Evolutionary conservation across 2,797 vertebrate genomes (phyloP).

Genomic region (Champsocephalus gunnari): DNA sequence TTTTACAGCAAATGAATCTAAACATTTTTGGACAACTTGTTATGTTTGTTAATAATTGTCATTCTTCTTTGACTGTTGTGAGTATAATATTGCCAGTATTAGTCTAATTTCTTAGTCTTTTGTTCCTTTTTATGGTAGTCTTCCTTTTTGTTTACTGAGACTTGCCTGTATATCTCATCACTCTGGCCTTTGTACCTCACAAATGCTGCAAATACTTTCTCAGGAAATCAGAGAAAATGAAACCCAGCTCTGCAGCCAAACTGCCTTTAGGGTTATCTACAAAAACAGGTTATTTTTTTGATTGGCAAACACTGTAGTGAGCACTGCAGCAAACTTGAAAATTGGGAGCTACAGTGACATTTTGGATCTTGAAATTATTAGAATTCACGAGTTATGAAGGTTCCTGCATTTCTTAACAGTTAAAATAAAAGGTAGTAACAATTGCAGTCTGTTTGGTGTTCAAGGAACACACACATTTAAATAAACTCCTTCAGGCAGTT

Average conservation of each 20-base stretch:
- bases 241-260: conserved; percentile 27
- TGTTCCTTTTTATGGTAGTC: neutral
- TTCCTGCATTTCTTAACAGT: neutral
- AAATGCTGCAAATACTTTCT: neutral
- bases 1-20: neutral
- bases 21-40: neutral
- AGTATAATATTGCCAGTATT: neutral
- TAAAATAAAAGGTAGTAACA: conserved; percentile 18
- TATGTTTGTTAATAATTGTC: neutral
- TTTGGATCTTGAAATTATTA: conserved; percentile 10
- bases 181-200: neutral
- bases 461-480: neutral
- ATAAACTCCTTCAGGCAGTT: conserved; percentile 20
- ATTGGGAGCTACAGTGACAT: neutral
- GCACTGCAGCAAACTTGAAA: neutral
- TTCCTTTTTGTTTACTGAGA: neutral
- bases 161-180: conserved; percentile 8
- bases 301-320: neutral
- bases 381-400: conserved; percentile 32
- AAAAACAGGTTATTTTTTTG: neutral
- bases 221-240: conserved; percentile 15
- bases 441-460: conserved; percentile 5
- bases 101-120: neutral
- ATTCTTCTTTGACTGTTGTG: neutral
- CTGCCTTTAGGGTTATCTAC: conserved; percentile 13